These are phyloP conservation scores for Carcina quercana DNA, from an alignment of 2,888 invertebrate species.

Conservation along the genomic window DNA sequence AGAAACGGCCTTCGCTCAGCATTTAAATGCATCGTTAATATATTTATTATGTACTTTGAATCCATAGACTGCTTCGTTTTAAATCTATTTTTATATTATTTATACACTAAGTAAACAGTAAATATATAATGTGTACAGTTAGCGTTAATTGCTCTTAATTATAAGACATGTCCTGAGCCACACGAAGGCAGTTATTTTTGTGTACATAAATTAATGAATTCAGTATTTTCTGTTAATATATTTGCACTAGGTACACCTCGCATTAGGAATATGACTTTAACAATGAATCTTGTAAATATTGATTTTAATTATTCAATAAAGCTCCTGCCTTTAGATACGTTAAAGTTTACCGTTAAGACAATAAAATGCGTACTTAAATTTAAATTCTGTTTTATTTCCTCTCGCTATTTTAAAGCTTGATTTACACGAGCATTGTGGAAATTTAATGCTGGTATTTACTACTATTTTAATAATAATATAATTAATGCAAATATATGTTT, in stretches of 20 bases:
- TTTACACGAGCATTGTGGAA: too few species aligned
- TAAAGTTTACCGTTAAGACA: constrained; percentile 26
- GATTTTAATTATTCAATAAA: constrained; percentile 11
- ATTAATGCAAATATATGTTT: too few species aligned
- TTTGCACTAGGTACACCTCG: constrained; percentile 34
- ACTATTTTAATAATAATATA: too few species aligned
- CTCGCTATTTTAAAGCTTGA: too few species aligned
- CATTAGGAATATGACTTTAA: constrained; percentile 32
- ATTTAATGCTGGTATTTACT: too few species aligned
- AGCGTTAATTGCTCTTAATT: too few species aligned
- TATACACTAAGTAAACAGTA: constrained; percentile 6
- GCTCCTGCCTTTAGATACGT: constrained; percentile 17
- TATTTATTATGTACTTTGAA: constrained; percentile 22
- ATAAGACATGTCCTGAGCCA: constrained; percentile 1
- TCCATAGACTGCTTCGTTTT: constrained; percentile 52
- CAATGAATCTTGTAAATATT: constrained; percentile 39
- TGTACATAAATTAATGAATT: constrained; percentile 3
- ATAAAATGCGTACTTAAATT: constrained; percentile 27
- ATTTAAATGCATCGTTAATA: constrained; percentile 65
- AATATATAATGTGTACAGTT: constrained; percentile 1
- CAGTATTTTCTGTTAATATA: constrained; percentile 2
- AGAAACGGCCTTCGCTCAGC: constrained; percentile 85
- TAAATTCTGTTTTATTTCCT: constrained; percentile 17
- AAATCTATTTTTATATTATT: constrained; percentile 8
- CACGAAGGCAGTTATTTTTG: neutral